phyloP scores from a whole-genome alignment of 2,113 vertebrate genomes.

The Riparia riparia region DNA sequence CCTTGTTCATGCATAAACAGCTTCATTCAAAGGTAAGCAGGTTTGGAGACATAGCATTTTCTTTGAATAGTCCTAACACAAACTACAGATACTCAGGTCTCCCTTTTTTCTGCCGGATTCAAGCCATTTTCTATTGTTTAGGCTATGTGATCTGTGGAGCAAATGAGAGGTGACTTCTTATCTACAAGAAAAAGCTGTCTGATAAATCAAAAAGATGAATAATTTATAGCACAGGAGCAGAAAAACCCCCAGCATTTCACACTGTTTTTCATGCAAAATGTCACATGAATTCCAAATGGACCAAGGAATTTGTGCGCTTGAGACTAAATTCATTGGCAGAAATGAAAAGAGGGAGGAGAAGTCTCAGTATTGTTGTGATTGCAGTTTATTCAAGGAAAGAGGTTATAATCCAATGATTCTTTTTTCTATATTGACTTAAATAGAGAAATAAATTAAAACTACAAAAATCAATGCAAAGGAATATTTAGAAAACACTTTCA shows the following conservation, averaged over 20 bases:
- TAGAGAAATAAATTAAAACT: constrained; percentile 65
- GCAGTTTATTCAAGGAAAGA: constrained; percentile 20
- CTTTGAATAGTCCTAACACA: constrained; percentile 17
- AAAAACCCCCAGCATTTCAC: constrained; percentile 70
- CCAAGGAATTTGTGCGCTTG: constrained; percentile 51
- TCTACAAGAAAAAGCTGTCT: constrained; percentile 73
- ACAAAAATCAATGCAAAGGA: constrained; percentile 44
- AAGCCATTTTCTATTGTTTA: constrained; percentile 64
- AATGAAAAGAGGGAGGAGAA: constrained; percentile 5
- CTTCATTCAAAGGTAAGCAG: constrained; percentile 7
- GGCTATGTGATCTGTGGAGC: constrained; percentile 48
- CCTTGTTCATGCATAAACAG: neutral
- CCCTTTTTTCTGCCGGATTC: constrained; percentile 13
- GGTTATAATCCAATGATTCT: constrained; percentile 18
- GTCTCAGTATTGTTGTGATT: neutral
- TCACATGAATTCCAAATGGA: constrained; percentile 74
- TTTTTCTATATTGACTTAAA: constrained; percentile 58
- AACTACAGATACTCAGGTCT: neutral
- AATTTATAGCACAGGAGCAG: constrained; percentile 70
- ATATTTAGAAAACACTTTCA: constrained; percentile 34
- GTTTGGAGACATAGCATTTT: neutral
- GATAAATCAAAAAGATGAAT: constrained; percentile 77
- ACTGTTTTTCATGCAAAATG: constrained; percentile 74
- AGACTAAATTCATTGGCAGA: constrained; percentile 46
- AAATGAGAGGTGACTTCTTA: constrained; percentile 72